Evolutionary conservation across 2,888 invertebrate genomes (phyloP).

Genomic region (Eurytoma adleriae): DNA sequence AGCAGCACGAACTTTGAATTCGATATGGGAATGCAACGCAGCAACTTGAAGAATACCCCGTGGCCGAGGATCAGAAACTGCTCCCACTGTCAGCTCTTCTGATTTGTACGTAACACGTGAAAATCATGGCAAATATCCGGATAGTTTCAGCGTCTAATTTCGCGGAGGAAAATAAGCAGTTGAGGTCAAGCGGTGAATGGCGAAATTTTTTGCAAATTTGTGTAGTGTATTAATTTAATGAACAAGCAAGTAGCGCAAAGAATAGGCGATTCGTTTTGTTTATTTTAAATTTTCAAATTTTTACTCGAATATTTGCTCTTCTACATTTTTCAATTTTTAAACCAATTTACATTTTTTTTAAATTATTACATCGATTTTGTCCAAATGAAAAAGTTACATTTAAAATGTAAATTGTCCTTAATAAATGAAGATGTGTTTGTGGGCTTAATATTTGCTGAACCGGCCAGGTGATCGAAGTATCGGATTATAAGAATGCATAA

Average conservation of each 20-base stretch:
- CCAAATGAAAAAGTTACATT: no score
- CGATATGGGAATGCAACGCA: slow-evolving; percentile 54
- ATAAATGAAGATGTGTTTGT: not conserved
- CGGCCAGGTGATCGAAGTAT: slow-evolving; percentile 30
- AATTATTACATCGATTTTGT: no score
- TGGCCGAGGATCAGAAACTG: not conserved
- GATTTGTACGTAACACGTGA: not conserved
- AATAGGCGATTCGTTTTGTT: no score
- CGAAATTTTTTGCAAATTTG: no score
- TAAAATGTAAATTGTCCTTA: not conserved
- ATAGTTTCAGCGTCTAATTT: not conserved
- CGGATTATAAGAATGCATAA: slow-evolving; percentile 73
- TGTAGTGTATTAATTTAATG: no score
- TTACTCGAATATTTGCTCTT: no score
- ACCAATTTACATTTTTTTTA: no score
- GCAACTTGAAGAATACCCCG: slow-evolving; percentile 20
- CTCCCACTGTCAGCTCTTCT: not conserved
- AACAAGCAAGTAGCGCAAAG: no score
- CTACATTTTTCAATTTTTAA: no score
- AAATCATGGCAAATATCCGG: not conserved
- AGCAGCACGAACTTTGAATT: slow-evolving; percentile 51
- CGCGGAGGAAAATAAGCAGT: no score
- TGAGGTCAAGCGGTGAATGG: no score
- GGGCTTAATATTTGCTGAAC: not conserved
- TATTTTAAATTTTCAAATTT: no score